Conservation (phyloP, 2,797 vertebrate species). For the Menidia menidia region DNA sequence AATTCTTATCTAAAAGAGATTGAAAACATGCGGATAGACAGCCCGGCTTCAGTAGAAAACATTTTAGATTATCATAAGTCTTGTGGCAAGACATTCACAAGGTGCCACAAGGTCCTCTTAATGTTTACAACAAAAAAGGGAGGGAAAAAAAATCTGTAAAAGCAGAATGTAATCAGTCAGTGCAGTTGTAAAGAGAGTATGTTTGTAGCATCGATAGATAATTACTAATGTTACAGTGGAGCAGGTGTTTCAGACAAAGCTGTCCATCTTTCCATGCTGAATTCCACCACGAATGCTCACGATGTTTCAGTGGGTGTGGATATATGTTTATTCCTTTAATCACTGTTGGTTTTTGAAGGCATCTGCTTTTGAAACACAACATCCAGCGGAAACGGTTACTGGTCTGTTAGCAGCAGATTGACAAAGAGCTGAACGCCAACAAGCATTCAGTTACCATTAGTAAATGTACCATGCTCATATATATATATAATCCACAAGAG, state of each 20-base stretch:
- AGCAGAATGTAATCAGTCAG: not conserved
- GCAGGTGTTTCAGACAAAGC: no score
- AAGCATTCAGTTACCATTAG: slow-evolving; percentile 12
- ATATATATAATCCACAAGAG: no score
- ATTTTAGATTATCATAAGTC: slow-evolving; percentile 45
- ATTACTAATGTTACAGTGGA: no score
- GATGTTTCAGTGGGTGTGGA: slow-evolving; percentile 1
- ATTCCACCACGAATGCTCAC: not conserved
- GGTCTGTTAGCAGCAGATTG: slow-evolving; percentile 9
- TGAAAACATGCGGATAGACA: slow-evolving; percentile 53
- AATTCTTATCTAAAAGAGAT: slow-evolving; percentile 52
- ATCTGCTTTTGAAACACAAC: slow-evolving; percentile 29
- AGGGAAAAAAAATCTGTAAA: not conserved
- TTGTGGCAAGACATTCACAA: slow-evolving; percentile 9
- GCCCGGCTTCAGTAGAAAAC: slow-evolving; percentile 33
- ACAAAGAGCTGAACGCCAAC: slow-evolving; percentile 18
- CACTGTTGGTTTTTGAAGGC: slow-evolving; percentile 43
- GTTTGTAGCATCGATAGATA: no score
- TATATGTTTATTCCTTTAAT: slow-evolving; percentile 24
- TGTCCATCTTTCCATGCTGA: not conserved
- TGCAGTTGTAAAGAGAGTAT: no score
- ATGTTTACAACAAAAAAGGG: not conserved
- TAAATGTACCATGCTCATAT: no score
- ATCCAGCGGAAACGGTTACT: slow-evolving; percentile 16
- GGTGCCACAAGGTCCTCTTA: not conserved